Evolutionary conservation across 2,888 invertebrate species (phyloP), one percentile per base, ranked within the genome.

Genomic region (Gymnocheta viridis): DNA sequence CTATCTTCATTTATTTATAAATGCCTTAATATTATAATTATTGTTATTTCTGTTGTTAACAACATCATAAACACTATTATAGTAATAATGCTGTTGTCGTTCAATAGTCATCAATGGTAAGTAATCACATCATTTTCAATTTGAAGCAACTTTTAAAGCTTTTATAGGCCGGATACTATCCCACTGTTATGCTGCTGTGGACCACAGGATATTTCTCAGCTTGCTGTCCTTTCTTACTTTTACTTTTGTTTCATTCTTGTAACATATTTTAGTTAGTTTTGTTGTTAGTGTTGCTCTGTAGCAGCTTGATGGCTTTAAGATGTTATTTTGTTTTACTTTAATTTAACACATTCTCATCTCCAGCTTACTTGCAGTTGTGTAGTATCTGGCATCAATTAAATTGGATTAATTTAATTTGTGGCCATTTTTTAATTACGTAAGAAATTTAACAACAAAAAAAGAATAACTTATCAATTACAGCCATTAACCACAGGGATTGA

Each of bases 111-210:
- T 56, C 32, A 32, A 58, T 77, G 24, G 24, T 6, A 56, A 74
- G 38, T 60, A 84, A 81, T 81, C 77, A 84, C 77, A 84, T 56
- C 27, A 62, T 58, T 73, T 81, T 81, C 62, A 77, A 44, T 81
- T 84, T 69, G 44, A 24, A 67, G 35, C n/a, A n/a, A 72, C 56
- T 64, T 70, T 66, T 78, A 70, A 64, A 76, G 66, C 54, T 74
- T 74, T 82, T 58, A 54, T 72, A 77, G 77, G 77, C 67, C 73
- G 84, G 81, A 84, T 84, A 64, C 69, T 69, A 49, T 81, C 83
- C 72, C 64, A 58, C 84, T 83, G 35, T 29, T 69, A 49, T 81
- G 79, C 72, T 58, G 51, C 84, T 83, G 35, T 29, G 9, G 3
- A 54, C 84, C 73, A 58, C 77, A 74, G 84, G 84, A 73, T 78